phyloP scores from a whole-genome alignment of 1,140 invertebrate species.

The Trissolcus basalis region DNA sequence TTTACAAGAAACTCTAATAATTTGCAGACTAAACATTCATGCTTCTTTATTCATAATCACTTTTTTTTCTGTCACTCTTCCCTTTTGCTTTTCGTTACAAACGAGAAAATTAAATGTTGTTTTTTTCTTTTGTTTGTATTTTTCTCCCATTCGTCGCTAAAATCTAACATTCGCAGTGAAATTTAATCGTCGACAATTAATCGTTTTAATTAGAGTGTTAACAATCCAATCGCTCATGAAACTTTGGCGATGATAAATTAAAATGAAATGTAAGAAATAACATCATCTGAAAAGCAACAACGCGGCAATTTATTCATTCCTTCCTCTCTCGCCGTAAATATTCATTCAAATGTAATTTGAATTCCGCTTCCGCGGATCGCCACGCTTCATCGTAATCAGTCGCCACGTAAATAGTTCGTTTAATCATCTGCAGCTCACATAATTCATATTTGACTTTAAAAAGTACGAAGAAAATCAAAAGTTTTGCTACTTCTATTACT shows the following conservation, averaged over 20 bases:
- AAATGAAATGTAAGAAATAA: neutral
- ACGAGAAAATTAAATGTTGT: too few relatives aligned
- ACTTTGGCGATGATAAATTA: neutral
- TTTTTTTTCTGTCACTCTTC: too few relatives aligned
- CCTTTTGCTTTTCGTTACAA: too few relatives aligned
- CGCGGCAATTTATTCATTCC: slow-evolving; percentile 23
- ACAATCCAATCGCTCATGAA: slow-evolving; percentile 12
- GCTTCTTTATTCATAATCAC: too few relatives aligned
- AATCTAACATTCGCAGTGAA: too few relatives aligned
- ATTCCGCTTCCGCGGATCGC: slow-evolving; percentile 6
- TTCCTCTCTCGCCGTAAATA: slow-evolving; percentile 17
- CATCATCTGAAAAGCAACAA: slow-evolving; percentile 11
- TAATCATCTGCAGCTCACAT: slow-evolving; percentile 27
- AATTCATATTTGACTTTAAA: slow-evolving; percentile 17
- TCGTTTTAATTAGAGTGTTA: too few relatives aligned
- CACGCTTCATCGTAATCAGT: slow-evolving; percentile 40
- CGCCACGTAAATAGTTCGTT: slow-evolving; percentile 34
- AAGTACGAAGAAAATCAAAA: slow-evolving; percentile 34
- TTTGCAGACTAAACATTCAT: neutral
- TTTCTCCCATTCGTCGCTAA: too few relatives aligned
- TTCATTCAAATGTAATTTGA: slow-evolving; percentile 35
- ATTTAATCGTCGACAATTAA: too few relatives aligned
- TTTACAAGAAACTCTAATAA: slow-evolving; percentile 36
- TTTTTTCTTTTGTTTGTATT: neutral
- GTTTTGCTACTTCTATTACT: slow-evolving; percentile 36